Conservation (phyloP, 2,888 invertebrate species). For the Pseudococcus jackbeardsleyi region DNA sequence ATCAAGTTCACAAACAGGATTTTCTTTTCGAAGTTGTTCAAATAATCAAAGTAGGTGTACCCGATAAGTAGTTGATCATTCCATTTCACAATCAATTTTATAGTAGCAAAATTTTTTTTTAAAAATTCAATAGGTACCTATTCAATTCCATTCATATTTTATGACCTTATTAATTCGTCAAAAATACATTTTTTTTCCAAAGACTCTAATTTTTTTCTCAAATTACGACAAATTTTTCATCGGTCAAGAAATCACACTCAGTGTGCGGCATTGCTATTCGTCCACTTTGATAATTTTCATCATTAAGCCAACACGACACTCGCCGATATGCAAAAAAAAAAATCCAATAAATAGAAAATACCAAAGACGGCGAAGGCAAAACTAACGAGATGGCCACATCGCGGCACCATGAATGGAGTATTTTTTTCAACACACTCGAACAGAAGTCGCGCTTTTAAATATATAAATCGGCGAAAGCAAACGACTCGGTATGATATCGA, state of each 20-base stretch:
- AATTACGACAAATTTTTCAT: neutral
- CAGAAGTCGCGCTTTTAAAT: constrained; percentile 42
- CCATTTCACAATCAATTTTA: no score
- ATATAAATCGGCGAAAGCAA: constrained; percentile 35
- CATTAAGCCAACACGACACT: neutral
- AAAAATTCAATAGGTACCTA: no score
- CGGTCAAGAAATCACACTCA: neutral
- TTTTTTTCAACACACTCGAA: constrained; percentile 14
- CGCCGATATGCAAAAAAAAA: neutral
- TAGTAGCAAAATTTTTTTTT: no score
- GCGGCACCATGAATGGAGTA: neutral
- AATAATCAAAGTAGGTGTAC: neutral
- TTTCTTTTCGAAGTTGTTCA: neutral
- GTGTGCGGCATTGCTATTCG: neutral
- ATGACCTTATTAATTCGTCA: no score
- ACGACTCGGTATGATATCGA: neutral
- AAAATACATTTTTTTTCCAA: neutral
- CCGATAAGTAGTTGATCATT: neutral
- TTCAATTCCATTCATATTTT: no score
- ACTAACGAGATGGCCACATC: neutral
- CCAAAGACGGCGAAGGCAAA: neutral
- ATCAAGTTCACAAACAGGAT: neutral
- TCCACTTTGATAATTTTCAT: neutral
- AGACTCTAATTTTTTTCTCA: neutral
- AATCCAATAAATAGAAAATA: neutral